Base-by-base conservation (phyloP, 2,888 invertebrate species). In the Adela reaumurella region DNA sequence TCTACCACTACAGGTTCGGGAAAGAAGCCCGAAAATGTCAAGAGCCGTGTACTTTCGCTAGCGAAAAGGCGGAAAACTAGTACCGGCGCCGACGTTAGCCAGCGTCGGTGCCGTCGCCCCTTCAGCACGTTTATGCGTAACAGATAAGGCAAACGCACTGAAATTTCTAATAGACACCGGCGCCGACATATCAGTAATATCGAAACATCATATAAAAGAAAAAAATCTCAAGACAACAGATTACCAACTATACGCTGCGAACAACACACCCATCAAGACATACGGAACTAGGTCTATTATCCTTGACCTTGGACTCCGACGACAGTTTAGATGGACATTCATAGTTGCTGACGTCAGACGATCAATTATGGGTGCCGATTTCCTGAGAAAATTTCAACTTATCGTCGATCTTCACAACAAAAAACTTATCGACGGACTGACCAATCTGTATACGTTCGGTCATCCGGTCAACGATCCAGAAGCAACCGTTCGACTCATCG, bases 371-470 rank as follows among this genome's bases (percentile, higher is more conserved):
- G 49, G 49, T 8, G 49, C 46, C 2, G 49, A 49, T 43, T 49
- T 49, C 42, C 6, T 50, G 3, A 3, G 11, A 11, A 14, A 35
- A 3, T 11, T 50, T 46, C 42, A 49, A 17, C 18, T 54, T 11
- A 10, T 50, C 10, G 52, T 53, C 6, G 50, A 55, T 46, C 43
- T 52, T 19, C 10, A 20, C 16, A n/a, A 24, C 6, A 19, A 43
- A 17, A 45, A 43, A 35, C 35, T 48, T 14, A 44, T 50, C 8
- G 50, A 52, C 20, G 4, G 28, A 2, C 14, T 19, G 4, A 52
- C 52, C 10, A 29, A 28, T 2, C 18, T 51, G 19, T 17, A 24
- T n/a, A 28, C 19, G 11, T 17, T 17, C 24, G 44, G 19, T 18
- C 6, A 18, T 11, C 19, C 45, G 6, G 24, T 16, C 11, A 45